Conservation (phyloP, 2,888 invertebrate species). For the Polydesmus complanatus region DNA sequence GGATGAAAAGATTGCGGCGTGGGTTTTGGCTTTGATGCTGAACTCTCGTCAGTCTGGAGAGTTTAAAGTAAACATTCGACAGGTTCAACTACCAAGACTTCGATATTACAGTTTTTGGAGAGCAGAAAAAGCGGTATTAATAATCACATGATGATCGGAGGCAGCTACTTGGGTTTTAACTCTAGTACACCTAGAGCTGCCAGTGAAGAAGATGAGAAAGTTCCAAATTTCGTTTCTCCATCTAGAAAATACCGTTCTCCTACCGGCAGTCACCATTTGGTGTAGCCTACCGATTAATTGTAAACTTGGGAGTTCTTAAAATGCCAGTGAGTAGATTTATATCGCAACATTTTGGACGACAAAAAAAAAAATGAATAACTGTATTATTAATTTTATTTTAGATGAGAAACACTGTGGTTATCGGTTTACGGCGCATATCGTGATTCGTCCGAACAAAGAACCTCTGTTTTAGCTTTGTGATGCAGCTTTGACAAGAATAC, state of each 20-base stretch:
- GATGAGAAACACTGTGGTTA: too few relatives aligned
- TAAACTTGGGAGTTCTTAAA: too few relatives aligned
- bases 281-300: too few relatives aligned
- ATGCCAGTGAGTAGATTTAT: too few relatives aligned
- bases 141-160: conserved; percentile 19
- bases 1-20: conserved; percentile 26
- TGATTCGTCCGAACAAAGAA: too few relatives aligned
- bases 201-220: conserved; percentile 20
- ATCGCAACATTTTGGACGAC: too few relatives aligned
- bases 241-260: conserved; percentile 22
- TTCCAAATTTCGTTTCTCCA: conserved; percentile 22
- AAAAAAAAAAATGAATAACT: too few relatives aligned
- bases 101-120: not conserved
- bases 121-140: not conserved
- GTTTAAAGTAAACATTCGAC: not conserved
- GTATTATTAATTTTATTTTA: too few relatives aligned
- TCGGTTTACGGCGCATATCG: too few relatives aligned
- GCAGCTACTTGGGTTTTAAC: conserved; percentile 30
- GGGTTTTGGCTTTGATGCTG: conserved; percentile 50
- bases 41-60: conserved; percentile 33
- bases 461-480: too few relatives aligned
- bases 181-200: conserved; percentile 27
- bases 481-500: too few relatives aligned
- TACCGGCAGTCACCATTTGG: too few relatives aligned
- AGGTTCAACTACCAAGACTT: not conserved